Evolutionary conservation across 2,888 invertebrate genomes (phyloP), one percentile per base, ranked within the genome.

Genomic region (Euphydryas editha): DNA sequence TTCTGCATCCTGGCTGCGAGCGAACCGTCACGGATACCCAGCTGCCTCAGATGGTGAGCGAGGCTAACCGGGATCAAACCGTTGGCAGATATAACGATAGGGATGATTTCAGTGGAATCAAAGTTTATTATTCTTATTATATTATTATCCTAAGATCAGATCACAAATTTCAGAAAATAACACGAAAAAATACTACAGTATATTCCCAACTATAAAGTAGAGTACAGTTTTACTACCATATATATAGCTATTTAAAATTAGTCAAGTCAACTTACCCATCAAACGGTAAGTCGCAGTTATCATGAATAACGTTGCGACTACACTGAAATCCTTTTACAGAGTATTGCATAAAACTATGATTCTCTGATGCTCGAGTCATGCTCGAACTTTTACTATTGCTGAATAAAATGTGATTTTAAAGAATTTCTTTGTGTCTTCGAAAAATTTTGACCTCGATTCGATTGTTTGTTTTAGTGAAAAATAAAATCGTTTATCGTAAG

Each of bases 301-400:
- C 76, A 69, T 77, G 76, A 77, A 74, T 75, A 74, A 77, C 72
- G 73, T 64, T 57, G 67, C 69, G 68, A 67, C 54, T 67, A 77
- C 77, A 77, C 56, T 75, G 65, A 64, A 77, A 76, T 64, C 73
- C 77, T 77, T 72, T 77, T 73, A 76, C 65, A 30, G 54, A 62
- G 46, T 68, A 67, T 59, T 65, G 44, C 47, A 55, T 54, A 67
- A 62, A 63, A 67, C 46, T 66, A 68, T 57, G 54, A 54, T 54
- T 54, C 36, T 17, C 17, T 30, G 24, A 54, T 54, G 30, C 36
- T 36, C 30, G 30, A 42, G 20, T 39, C 42, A 20, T 21, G 42
- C 42, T 57, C 4, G 42, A 57, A 57, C 30, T 54, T 57, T 21
- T 13, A 57, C 21, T 11, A 5, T 55, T 57, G 20, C 42, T 57